Conservation (phyloP, 2,113 vertebrate species). For the Larimichthys crocea region DNA sequence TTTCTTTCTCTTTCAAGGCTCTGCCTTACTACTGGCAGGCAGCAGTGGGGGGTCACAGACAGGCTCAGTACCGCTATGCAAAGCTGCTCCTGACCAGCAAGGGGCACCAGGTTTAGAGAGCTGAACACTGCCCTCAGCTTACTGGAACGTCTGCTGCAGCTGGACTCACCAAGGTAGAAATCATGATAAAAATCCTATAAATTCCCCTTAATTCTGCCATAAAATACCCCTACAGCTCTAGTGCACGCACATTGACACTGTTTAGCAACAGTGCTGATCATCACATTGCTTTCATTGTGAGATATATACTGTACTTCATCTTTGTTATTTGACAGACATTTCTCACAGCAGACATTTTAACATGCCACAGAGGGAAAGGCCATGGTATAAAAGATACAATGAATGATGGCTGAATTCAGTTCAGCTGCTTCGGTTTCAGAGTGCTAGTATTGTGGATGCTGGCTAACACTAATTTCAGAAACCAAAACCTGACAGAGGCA, state of each 20-base stretch:
- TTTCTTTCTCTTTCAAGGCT: slow-evolving; percentile 86
- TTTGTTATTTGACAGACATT: no score
- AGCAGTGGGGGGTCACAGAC: slow-evolving; percentile 85
- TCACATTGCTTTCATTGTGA: no score
- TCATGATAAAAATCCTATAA: not conserved
- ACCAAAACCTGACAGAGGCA: no score
- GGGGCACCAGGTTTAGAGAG: slow-evolving; percentile 66
- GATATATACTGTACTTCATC: no score
- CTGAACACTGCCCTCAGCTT: slow-evolving; percentile 78
- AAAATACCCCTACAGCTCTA: not conserved
- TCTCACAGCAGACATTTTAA: no score
- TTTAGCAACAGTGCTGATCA: not conserved
- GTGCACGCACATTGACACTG: not conserved
- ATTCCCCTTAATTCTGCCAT: not conserved
- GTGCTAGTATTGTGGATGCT: no score
- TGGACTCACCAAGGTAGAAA: slow-evolving; percentile 88
- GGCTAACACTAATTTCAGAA: no score
- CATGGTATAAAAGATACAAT: no score
- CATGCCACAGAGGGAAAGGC: no score
- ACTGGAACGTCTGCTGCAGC: slow-evolving; percentile 86
- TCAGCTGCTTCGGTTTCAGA: no score
- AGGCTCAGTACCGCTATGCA: slow-evolving; percentile 92
- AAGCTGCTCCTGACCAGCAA: slow-evolving; percentile 85
- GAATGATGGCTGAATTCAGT: no score
- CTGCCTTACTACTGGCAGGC: slow-evolving; percentile 87